Evolutionary conservation across 1,140 invertebrate species (phyloP).

Genomic region (Apocrypta bakeri): DNA sequence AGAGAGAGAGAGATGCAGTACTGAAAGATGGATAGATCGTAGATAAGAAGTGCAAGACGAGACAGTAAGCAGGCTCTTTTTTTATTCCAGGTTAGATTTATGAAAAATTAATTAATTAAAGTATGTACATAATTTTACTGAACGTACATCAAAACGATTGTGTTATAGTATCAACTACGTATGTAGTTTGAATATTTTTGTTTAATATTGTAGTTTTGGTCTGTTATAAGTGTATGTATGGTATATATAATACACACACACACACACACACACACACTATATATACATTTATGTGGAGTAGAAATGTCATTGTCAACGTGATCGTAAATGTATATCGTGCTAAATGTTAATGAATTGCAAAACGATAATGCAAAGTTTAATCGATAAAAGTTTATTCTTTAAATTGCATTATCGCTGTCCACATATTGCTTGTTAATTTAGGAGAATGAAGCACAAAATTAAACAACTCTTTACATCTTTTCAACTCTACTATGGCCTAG

Average conservation of each 20-base stretch:
- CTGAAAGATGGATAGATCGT: neutral
- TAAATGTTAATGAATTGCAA: neutral
- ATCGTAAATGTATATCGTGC: conserved; percentile 1
- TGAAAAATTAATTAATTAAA: neutral
- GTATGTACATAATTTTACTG: no score
- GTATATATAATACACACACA: no score
- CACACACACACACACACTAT: no score
- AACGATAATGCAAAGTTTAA: conserved; percentile 14
- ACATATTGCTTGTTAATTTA: conserved; percentile 2
- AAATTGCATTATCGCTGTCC: conserved; percentile 14
- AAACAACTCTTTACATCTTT: conserved; percentile 35
- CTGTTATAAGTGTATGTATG: no score
- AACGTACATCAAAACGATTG: neutral
- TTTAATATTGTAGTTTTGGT: no score
- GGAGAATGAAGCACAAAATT: conserved; percentile 38
- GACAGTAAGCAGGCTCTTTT: conserved; percentile 21
- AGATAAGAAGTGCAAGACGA: conserved; percentile 37
- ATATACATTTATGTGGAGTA: no score
- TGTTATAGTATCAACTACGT: no score
- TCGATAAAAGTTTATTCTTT: neutral
- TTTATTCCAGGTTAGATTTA: conserved; percentile 15
- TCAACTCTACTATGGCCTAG: conserved; percentile 24
- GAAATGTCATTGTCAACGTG: conserved; percentile 3
- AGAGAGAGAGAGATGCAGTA: conserved; percentile 35
- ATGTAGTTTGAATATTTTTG: neutral